Evolutionary conservation across 2,888 invertebrate species (phyloP).

Genomic region (Amphipoea lucens): DNA sequence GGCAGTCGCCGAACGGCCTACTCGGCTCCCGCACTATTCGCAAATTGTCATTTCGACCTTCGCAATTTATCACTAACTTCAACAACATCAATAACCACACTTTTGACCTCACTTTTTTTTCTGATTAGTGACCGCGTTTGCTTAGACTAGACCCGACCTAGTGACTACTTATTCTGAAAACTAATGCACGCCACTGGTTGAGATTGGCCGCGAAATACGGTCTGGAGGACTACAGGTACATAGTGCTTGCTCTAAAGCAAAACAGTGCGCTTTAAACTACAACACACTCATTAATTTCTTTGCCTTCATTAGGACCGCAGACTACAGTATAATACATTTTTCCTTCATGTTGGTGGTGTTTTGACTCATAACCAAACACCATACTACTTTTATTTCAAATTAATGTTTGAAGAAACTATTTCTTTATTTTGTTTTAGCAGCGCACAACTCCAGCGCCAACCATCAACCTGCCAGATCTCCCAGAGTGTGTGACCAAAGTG

Average conservation of each 20-base stretch:
- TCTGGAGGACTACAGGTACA: not conserved
- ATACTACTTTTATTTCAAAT: not conserved
- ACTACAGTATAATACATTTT: not conserved
- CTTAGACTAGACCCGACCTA: too few species aligned
- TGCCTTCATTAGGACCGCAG: not conserved
- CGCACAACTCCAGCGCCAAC: slow-evolving; percentile 75
- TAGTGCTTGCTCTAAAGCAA: not conserved
- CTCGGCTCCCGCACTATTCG: too few species aligned
- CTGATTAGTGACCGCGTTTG: too few species aligned
- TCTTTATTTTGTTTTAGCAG: slow-evolving; percentile 75
- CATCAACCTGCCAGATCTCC: slow-evolving; percentile 82
- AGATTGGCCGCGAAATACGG: not conserved
- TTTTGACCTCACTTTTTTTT: too few species aligned
- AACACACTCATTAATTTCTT: not conserved
- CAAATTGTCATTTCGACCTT: too few species aligned
- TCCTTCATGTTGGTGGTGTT: not conserved
- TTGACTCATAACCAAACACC: not conserved
- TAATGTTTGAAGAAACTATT: not conserved
- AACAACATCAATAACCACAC: too few species aligned
- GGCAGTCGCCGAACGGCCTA: too few species aligned
- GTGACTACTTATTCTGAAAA: too few species aligned
- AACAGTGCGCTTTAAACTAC: not conserved
- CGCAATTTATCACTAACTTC: too few species aligned
- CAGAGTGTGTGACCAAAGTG: slow-evolving; percentile 83
- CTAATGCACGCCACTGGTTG: too few species aligned